Evolutionary conservation across 2,797 vertebrate genomes (phyloP), one percentile per base, ranked within the genome.

Genomic region (Rhinichthys osculus): DNA sequence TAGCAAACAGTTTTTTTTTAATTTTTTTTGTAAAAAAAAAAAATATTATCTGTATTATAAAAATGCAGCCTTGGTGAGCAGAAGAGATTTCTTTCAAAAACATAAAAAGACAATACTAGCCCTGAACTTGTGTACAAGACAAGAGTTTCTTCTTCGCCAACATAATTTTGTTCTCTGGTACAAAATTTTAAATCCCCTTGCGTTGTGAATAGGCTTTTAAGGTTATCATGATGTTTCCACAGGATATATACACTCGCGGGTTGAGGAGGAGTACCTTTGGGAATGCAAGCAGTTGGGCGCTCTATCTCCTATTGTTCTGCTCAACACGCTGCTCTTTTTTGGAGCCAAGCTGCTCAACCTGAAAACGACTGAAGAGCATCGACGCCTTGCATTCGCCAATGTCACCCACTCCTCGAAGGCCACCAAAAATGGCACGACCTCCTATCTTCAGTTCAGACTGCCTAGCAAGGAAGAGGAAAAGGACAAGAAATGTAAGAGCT

Each of bases 311-410:
- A 96, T 97, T 0, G 98, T 99, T 90, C 92, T 99, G 89, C 94
- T 99, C 93, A 99, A 99, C 94, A 99, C 98, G 0, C 95, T 99
- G 91, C 96, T 99, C 7, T 99, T 98, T 94, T 99, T 99, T 93
- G 97, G 96, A 92, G 96, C 98, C 94, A 99, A 98, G 95, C 95
- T 95, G 81, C 97, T 99, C 88, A 95, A 95, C 90, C 93, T 99
- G 59, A 97, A 95, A 92, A 97, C 97, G 66, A 92, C 96, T 90
- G 94, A 91, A 38, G 97, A 99, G 92, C 98, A 99, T 91, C 94
- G 95, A 91, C 95, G 94, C 83, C 95, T 99, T 8, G 97, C 97
- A 72, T 99, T 99, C 87, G 93, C 96, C 88, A 96, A 96, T 5
- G 95, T 99, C 82, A 95, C 96, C 90, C 95, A 95, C 71, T 94